Conservation (phyloP, 1,140 invertebrate species). For the Zaprionus africanus region DNA sequence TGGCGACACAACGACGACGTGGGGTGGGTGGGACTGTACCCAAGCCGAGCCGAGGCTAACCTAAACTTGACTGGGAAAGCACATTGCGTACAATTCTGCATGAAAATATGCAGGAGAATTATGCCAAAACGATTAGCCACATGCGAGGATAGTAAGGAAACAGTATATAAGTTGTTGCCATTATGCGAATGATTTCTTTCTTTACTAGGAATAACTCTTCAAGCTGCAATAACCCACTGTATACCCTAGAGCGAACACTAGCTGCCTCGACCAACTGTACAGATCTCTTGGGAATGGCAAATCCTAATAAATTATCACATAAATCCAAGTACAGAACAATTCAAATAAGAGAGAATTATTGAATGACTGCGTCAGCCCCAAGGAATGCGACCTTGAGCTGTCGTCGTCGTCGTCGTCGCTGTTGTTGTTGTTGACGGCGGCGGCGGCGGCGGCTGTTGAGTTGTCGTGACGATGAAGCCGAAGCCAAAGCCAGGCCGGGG, state of each 20-base stretch:
- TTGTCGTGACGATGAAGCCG: slow-evolving; percentile 61
- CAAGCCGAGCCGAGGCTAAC: not conserved
- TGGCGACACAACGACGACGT: slow-evolving; percentile 35
- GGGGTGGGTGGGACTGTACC: slow-evolving; percentile 22
- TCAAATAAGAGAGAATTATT: slow-evolving; percentile 63
- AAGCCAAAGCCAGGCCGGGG: slow-evolving; percentile 20
- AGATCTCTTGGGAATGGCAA: slow-evolving; percentile 12
- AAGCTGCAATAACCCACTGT: not conserved
- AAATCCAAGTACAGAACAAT: slow-evolving; percentile 35
- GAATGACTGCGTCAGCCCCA: slow-evolving; percentile 62
- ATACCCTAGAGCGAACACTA: not conserved
- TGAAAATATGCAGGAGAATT: not conserved
- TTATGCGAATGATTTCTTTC: not conserved
- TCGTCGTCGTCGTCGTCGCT: slow-evolving; percentile 47
- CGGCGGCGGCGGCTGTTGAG: slow-evolving; percentile 43
- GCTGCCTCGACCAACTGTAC: not conserved
- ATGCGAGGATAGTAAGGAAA: slow-evolving; percentile 8
- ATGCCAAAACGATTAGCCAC: slow-evolving; percentile 21
- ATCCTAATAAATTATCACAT: slow-evolving; percentile 31
- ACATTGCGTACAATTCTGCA: not conserved
- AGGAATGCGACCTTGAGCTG: slow-evolving; percentile 79
- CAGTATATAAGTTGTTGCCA: not conserved
- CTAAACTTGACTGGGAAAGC: not conserved
- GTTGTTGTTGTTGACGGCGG: slow-evolving; percentile 45
- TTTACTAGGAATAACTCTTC: not conserved